phyloP scores from a whole-genome alignment of 2,888 invertebrate genomes.

The Noctua janthina region DNA sequence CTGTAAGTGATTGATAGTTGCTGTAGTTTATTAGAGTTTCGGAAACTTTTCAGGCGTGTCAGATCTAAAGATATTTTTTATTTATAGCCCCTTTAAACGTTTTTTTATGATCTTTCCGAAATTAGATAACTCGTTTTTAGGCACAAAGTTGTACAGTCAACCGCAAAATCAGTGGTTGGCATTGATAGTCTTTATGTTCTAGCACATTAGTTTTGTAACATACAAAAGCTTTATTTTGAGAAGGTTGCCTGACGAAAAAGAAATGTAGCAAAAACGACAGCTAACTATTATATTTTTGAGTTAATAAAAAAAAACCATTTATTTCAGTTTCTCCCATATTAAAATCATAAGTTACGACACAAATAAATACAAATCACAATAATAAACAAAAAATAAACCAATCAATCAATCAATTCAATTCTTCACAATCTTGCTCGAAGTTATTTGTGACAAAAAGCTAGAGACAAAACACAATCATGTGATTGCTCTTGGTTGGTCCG shows the following conservation, averaged over 20 bases:
- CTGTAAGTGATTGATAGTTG: not conserved
- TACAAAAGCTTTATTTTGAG: not conserved
- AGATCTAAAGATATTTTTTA: not conserved
- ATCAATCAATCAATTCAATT: not conserved
- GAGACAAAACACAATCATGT: not conserved
- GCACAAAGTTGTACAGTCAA: not conserved
- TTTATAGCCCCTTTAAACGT: not conserved
- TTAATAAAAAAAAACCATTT: not conserved
- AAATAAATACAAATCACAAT: too few relatives aligned
- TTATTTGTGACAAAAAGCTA: not conserved
- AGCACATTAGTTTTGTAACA: not conserved
- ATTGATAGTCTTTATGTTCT: not conserved
- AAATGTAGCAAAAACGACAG: not conserved
- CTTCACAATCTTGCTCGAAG: not conserved
- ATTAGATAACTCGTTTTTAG: not conserved
- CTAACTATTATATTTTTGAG: not conserved
- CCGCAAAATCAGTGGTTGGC: not conserved
- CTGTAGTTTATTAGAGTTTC: not conserved
- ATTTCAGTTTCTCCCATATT: too few relatives aligned
- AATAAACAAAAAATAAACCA: too few relatives aligned
- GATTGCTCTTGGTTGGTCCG: slow-evolving; percentile 1
- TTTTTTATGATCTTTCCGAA: not conserved
- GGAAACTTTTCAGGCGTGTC: not conserved
- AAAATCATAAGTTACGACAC: too few relatives aligned
- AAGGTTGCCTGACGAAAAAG: not conserved